Base-by-base conservation (phyloP, 2,113 vertebrate species). In the Monopterus albus region DNA sequence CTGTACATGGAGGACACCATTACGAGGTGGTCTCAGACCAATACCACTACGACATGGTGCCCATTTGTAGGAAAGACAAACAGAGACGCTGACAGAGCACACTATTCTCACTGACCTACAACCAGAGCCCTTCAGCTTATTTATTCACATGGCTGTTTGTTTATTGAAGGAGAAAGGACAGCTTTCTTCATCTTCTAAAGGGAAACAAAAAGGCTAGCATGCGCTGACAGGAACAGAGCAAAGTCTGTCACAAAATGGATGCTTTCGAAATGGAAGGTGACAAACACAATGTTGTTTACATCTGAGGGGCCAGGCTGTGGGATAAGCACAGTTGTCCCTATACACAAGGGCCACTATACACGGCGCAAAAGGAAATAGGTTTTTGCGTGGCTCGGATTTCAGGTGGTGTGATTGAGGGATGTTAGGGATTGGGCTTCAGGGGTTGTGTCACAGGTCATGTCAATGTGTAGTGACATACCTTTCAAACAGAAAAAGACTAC, bases 101-200 rank as follows among this genome's bases (percentile, higher is more conserved):
- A 70, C 78, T 86, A 81, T 83, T 83, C 80, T 77, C 53, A 66
- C 63, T 65, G 81, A 68, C 36, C 61, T 33, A 38, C 78, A 83
- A 81, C 89, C 87, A 86, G 86, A 84, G 71, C 65, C 84, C 78
- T 72, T 78, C 66, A 55, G 84, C 78, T 87, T 89, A 91, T 92
- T 91, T 88, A 92, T 88, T 85, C 89, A 84, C 85, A 87, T 78
- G 15, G 70, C 79, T 82, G 87, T 91, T 90, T 92, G 88, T 92
- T 91, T 91, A 91, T 83, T 83, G 74, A 89, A 72, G 82, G 76
- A 81, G 84, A 89, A 86, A 55, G 74, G 67, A 83, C 72, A 72
- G 84, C 76, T 82, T 91, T 89, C 74, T 83, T 85, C 85, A 80
- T 91, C 83, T 85, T 56, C 72, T 74, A 50, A 83, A 85, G 65